Base-by-base conservation (phyloP, 2,797 vertebrate genomes). In the Remorina albescens region DNA sequence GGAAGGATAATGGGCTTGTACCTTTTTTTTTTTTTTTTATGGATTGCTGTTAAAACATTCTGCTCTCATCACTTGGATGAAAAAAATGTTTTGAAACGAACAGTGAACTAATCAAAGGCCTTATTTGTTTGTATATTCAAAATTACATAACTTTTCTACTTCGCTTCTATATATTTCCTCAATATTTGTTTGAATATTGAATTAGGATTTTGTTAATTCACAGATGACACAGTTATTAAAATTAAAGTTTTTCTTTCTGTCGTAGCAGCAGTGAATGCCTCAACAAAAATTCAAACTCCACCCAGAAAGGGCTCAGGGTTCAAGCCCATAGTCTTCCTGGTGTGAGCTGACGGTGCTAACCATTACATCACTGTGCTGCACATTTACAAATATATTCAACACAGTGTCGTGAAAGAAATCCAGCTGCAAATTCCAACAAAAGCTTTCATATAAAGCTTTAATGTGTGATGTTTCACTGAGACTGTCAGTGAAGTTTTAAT, bases 1-100 rank as follows among this genome's bases (percentile, higher is more conserved):
- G 79, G 72, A 78, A 85, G 76, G 80, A 81, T 84, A 79, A 86
- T 82, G 67, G 77, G 66, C 73, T 61, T 60, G 63, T 74, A 64
- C 66, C 66, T 74, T 67, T 68, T 84, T 85, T 86, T 73, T 81
- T 49, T 73, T 39, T 85, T 86, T 73, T 81, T 49, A 71, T 39
- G 21, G 49, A 84, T 84, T 72, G 6, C 74, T 71, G 54, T 65
- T 65, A 67, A 82, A 85, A 76, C 75, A 69, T 84, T 71, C 62
- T 56, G 11, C n/a, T 21, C 71, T 74, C 74, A 74, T 85, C 62
- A 54, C 57, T 1, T 36, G 32, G 6, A 54, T 42, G 39, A 54
- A 60, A 36, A 57, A 57, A 47, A 39, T 49, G 34, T 39, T 78
- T 79, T 65, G 30, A n/a, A 86, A 59, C 60, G 61, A 69, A 67